phyloP scores from a whole-genome alignment of 2,113 vertebrate species.

The Oriolus oriolus region DNA sequence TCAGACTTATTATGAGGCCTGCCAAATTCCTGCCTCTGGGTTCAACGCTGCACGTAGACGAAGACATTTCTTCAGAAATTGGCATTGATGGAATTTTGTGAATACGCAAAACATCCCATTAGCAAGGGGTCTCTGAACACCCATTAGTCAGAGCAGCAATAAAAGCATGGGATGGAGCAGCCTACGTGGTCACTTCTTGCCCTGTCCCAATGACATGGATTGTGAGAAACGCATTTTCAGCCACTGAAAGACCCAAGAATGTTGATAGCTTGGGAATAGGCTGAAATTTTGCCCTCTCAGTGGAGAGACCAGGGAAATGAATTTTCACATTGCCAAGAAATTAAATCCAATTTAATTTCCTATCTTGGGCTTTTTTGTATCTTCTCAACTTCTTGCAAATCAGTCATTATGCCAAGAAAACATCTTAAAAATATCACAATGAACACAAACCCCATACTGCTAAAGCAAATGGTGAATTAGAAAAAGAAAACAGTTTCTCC shows the following conservation, averaged over 20 bases:
- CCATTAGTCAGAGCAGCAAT: constrained; percentile 9
- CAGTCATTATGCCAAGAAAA: constrained; percentile 29
- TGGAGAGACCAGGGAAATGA: neutral
- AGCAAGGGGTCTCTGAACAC: constrained; percentile 24
- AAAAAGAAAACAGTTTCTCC: constrained; percentile 16
- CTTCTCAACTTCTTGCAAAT: neutral
- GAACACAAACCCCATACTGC: neutral
- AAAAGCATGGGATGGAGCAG: neutral
- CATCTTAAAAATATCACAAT: constrained; percentile 11
- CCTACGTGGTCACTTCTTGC: neutral
- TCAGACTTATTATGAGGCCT: constrained; percentile 32
- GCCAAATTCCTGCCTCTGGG: constrained; percentile 43
- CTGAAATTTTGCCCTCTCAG: neutral
- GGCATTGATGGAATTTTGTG: constrained; percentile 34
- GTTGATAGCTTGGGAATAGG: constrained; percentile 16
- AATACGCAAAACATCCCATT: constrained; percentile 47
- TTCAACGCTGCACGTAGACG: constrained; percentile 14
- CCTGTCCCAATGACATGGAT: neutral
- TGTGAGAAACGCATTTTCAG: constrained; percentile 3
- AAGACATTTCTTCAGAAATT: constrained; percentile 27
- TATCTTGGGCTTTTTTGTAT: neutral
- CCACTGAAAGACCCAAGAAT: neutral
- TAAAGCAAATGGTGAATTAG: neutral
- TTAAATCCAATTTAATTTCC: constrained; percentile 14
- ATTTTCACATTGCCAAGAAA: constrained; percentile 8